phyloP scores from a whole-genome alignment of 2,888 invertebrate species.

The Tenthredo notha region DNA sequence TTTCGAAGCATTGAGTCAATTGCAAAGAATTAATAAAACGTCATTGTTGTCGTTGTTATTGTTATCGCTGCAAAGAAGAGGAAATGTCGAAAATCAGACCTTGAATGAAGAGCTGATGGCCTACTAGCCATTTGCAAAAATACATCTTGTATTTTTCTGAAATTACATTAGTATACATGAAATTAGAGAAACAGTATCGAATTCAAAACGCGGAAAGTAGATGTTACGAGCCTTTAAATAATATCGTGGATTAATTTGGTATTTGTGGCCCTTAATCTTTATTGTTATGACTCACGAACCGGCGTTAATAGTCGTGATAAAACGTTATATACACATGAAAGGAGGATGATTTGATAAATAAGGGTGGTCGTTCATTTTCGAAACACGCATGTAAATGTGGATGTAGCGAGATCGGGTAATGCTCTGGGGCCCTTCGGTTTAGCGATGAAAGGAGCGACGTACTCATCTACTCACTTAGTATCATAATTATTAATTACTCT shows the following conservation, averaged over 20 bases:
- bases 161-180: not conserved
- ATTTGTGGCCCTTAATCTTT: conserved; percentile 15
- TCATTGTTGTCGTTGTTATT: not conserved
- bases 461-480: not conserved
- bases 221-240: not conserved
- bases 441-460: not conserved
- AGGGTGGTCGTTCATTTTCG: not conserved
- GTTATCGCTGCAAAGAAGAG: not conserved
- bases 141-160: not conserved
- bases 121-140: not conserved
- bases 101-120: not conserved
- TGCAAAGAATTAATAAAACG: not conserved
- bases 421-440: not conserved
- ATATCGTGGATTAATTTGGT: not conserved
- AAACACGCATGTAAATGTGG: not conserved
- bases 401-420: not conserved
- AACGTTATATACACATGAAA: conserved; percentile 6
- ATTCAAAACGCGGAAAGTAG: not conserved
- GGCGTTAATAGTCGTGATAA: conserved; percentile 7
- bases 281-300: conserved; percentile 35
- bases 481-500: conserved; percentile 17
- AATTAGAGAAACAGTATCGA: not conserved
- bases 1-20: not conserved
- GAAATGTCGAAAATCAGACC: not conserved
- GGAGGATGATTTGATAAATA: not conserved